Evolutionary conservation across 2,113 vertebrate genomes (phyloP), one percentile per base, ranked within the genome.

Genomic region (Cricetomys ansorgei): DNA sequence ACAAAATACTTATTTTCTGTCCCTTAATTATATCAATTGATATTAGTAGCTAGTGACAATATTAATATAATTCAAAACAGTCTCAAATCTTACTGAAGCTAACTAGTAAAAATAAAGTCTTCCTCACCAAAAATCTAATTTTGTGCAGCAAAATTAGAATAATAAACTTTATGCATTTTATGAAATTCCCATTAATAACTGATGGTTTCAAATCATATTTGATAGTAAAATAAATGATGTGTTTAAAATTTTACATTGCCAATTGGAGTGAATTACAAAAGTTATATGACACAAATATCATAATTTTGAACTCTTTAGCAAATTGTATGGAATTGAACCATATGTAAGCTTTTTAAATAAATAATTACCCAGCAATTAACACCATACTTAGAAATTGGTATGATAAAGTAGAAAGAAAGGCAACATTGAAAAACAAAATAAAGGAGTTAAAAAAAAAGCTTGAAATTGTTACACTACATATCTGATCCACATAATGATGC

Each of bases 11-110:
- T 95, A 65, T 45, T 94, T 34, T 76, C 55, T 93, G 25, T 88
- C 69, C 29, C 64, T 94, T 88, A 95, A 96, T 94, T 88, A 75
- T 90, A 85, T 90, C 50, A 80, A 64, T 89, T 95, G 88, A 87
- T 83, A 64, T 72, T 79, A 95, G 37, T 45, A 79, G 45, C 11
- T 40, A 79, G 29, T 72, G 7, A 77, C 45, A 92, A 45, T 92
- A 93, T 76, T 76, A 8, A 72, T 45, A 5, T 43, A 88, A 77
- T 57, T 0, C 40, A 95, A 96, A 91, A 89, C 64, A 96, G 29
- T 73, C 27, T 70, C 87, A 89, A 93, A 75, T 87, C 7, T 89
- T 87, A 88, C 34, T 37, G 11, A 88, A 57, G 72, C 9, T 81
- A 88, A 88, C 48, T 64, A 5, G 7, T 53, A 53, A 86, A 92